phyloP scores from a whole-genome alignment of 2,888 invertebrate species.

The Hirtodrosophila alboralis region DNA sequence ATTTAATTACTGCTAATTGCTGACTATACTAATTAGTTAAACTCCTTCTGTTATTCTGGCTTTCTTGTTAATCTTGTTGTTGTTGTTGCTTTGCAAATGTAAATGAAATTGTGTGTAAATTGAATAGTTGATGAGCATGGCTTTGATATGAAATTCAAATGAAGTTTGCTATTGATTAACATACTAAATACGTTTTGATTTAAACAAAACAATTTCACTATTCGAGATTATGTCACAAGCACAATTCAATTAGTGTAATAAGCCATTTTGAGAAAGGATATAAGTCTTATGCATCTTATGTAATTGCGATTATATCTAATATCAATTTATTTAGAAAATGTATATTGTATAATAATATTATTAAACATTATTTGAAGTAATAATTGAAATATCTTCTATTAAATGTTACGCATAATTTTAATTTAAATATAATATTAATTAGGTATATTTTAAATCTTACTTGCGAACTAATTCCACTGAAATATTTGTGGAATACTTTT shows the following conservation, averaged over 20 bases:
- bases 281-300: too few species aligned
- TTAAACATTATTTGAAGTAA: too few species aligned
- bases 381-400: too few species aligned
- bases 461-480: too few species aligned
- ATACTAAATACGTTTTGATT: conserved; percentile 7
- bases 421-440: too few species aligned
- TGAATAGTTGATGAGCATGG: conserved; percentile 41
- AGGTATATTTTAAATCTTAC: too few species aligned
- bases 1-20: conserved; percentile 72
- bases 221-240: conserved; percentile 9
- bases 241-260: conserved; percentile 10
- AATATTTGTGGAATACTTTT: too few species aligned
- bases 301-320: too few species aligned
- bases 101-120: conserved; percentile 39
- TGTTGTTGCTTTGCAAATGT: conserved; percentile 23
- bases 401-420: too few species aligned
- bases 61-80: background rate
- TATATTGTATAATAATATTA: too few species aligned
- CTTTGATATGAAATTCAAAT: conserved; percentile 5
- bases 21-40: conserved; percentile 58
- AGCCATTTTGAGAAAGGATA: too few species aligned
- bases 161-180: conserved; percentile 12
- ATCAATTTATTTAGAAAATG: too few species aligned
- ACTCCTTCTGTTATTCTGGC: conserved; percentile 6
- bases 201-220: conserved; percentile 24